Base-by-base conservation (phyloP, 2,797 vertebrate species). In the Tragelaphus oryx region DNA sequence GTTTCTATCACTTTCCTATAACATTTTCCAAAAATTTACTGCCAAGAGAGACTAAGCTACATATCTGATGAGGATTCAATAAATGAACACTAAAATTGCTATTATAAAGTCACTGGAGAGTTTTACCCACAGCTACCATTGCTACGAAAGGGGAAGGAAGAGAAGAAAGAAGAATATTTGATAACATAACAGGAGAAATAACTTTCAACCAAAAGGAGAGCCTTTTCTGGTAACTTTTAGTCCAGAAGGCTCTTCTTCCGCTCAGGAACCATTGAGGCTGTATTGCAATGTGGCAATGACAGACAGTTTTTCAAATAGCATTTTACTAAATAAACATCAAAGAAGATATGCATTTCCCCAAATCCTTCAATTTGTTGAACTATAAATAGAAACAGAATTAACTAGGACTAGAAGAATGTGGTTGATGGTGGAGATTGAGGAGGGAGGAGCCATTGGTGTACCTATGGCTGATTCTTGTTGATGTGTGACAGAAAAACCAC, bases 311-410 rank as follows among this genome's bases (percentile, higher is more conserved):
- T 48, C 37, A 91, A 93, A 71, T 6, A 81, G 33, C 16, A 46
- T 78, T 96, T 94, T 87, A 54, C 28, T 78, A 50, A 93, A 48
- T 46, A 81, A 84, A 3, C 33, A 24, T 55, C 79, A 79, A 79
- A 82, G 28, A n/a, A 94, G 13, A 60, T 79, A n/a, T 55, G 3
- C 30, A 83, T 91, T 92, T 95, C 8, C 55, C 33, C 11, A 44
- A 74, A 71, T 81, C 54, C 37, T 60, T 95, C 65, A 30, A 37
- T 76, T 90, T 93, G 26, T 82, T 86, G 24, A 18, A 33, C 74
- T 57, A 74, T 60, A 96, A 90, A 59, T 4, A 96, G 65, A 86
- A 95, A 62, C 26, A 75, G 76, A 84, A 89, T 80, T 88, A 95
- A 84, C 22, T n/a, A 80, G 52, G 44, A n/a, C 46, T 28, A 55